Evolutionary conservation across 2,113 vertebrate species (phyloP), one percentile per base, ranked within the genome.

Genomic region (Elephantulus edwardii): DNA sequence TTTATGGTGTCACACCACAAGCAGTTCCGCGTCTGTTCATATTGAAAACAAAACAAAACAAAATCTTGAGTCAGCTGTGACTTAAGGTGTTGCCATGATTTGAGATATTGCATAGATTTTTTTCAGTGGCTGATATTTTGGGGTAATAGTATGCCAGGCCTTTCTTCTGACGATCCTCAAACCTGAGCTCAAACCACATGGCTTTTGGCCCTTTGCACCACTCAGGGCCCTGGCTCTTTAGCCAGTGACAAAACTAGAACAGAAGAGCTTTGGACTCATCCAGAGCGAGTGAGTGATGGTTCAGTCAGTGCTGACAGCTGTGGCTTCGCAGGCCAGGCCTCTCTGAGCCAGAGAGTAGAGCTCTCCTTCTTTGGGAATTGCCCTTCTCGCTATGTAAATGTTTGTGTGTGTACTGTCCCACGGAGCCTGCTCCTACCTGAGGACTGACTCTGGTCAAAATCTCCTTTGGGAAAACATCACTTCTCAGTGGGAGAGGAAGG

Each of bases 271-370:
- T 26, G 60, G 70, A 42, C 58, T 72, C 52, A 40, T 52, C 83
- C 24, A 46, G 10, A 42, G 14, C 5, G n/a, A 1, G 14, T 26
- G 46, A 66, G 6, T n/a, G 24, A 5, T 28, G 85, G 60, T 13
- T 1, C 48, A 79, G 70, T 64, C 2, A 54, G 60, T 35, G 13
- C 5, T 30, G 11, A 26, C 16, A 30, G 80, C 52, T 0, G 1
- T 6, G 70, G 24, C 17, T 17, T 72, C 42, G 52, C 62, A 5
- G 48, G 48, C 50, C 83, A 76, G 71, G 50, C 30, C 40, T 0
- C 46, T 38, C 30, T 0, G 30, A n/a, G 33, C 78, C 24, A 2
- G 33, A 20, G 78, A 8, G 6, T 1, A 0, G 11, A n/a, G 3
- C 1, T 6, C 17, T 13, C 8, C 0, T 26, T 48, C 64, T 26